phyloP scores from a whole-genome alignment of 2,888 invertebrate species.

The Torymus auratus region DNA sequence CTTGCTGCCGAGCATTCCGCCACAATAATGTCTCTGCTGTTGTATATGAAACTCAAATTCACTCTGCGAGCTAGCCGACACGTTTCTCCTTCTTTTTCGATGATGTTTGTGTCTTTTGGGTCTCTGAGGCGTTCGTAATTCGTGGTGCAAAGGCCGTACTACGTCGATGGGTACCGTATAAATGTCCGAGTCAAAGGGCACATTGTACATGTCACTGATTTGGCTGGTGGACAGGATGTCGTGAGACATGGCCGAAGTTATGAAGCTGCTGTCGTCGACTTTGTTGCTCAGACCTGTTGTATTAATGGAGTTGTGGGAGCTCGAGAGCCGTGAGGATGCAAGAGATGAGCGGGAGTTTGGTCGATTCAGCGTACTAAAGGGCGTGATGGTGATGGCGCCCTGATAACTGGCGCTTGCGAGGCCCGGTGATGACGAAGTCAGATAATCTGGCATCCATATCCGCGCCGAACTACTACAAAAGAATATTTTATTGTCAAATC shows the following conservation, averaged over 20 bases:
- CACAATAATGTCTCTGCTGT: constrained; percentile 73
- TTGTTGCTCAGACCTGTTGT: constrained; percentile 82
- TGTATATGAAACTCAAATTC: constrained; percentile 74
- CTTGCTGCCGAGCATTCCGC: constrained; percentile 66
- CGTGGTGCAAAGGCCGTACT: constrained; percentile 80
- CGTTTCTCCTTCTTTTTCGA: constrained; percentile 77
- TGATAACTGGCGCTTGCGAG: constrained; percentile 64
- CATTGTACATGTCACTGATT: constrained; percentile 86
- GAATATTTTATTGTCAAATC: not conserved
- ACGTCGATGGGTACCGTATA: constrained; percentile 92
- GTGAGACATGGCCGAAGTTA: constrained; percentile 92
- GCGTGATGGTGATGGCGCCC: constrained; percentile 72
- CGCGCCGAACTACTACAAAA: constrained; percentile 64
- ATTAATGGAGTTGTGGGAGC: constrained; percentile 87
- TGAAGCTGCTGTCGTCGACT: constrained; percentile 90
- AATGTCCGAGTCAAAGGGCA: constrained; percentile 92
- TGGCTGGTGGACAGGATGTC: constrained; percentile 85
- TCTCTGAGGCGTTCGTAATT: constrained; percentile 76
- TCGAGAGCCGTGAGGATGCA: constrained; percentile 86
- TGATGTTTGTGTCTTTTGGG: constrained; percentile 76
- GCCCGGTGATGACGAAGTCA: constrained; percentile 78
- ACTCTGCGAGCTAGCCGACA: constrained; percentile 78
- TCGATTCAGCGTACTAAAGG: constrained; percentile 77
- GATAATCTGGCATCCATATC: constrained; percentile 80
- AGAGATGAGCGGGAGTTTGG: constrained; percentile 88